These are phyloP conservation scores for Chloroceryle aenea DNA, from an alignment of 2,113 vertebrate genomes.

Conservation along the genomic window DNA sequence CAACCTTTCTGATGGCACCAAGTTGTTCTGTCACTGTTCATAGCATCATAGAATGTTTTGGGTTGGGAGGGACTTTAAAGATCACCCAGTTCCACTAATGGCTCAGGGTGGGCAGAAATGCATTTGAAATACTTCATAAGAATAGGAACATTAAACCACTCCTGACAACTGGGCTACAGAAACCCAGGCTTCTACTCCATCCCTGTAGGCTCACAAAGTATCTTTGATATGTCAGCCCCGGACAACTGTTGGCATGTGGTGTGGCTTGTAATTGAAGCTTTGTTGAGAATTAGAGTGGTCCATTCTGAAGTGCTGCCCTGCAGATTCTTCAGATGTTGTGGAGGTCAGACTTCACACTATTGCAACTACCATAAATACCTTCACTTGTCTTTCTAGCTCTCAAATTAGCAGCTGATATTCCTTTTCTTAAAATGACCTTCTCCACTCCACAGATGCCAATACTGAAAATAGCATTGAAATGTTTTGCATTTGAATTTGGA, in stretches of 20 bases:
- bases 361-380: slow-evolving; percentile 54
- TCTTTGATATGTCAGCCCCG: neutral
- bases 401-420: slow-evolving; percentile 61
- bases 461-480: slow-evolving; percentile 26
- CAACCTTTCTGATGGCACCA: neutral
- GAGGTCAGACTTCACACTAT: slow-evolving; percentile 6
- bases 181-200: neutral
- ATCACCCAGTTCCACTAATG: too few species aligned
- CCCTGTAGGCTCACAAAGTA: neutral
- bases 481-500: neutral
- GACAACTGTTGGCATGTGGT: slow-evolving; percentile 22
- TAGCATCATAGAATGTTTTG: too few species aligned
- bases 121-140: neutral
- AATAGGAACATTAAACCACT: neutral
- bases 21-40: neutral
- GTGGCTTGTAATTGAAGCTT: slow-evolving; percentile 24
- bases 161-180: neutral
- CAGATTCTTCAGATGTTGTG: slow-evolving; percentile 48
- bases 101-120: neutral
- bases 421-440: slow-evolving; percentile 42
- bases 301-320: neutral
- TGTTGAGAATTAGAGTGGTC: slow-evolving; percentile 30
- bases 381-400: neutral
- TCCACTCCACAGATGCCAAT: neutral
- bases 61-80: too few species aligned